phyloP scores from a whole-genome alignment of 1,140 invertebrate species.

The Drosophila parabipectinata region DNA sequence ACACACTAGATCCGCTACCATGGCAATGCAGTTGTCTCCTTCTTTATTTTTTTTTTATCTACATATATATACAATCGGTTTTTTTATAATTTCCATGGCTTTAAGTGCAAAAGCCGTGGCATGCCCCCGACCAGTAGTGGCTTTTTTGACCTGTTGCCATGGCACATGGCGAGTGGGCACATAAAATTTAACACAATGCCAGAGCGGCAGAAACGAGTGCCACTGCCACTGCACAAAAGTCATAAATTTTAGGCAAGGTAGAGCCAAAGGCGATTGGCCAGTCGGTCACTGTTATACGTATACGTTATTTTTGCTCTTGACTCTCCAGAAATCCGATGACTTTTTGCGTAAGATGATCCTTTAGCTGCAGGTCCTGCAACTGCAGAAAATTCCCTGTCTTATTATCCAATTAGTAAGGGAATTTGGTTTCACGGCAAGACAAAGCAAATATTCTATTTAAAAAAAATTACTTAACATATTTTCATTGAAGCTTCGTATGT shows the following conservation, averaged over 20 bases:
- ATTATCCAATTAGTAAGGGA: slow-evolving; percentile 4
- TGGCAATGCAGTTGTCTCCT: slow-evolving; percentile 3
- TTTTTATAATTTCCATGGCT: slow-evolving; percentile 15
- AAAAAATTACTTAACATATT: too few relatives aligned
- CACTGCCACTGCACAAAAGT: slow-evolving; percentile 4
- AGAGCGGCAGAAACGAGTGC: neutral
- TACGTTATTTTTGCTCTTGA: neutral
- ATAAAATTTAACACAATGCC: slow-evolving; percentile 63
- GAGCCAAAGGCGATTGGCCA: slow-evolving; percentile 1
- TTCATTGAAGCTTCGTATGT: too few relatives aligned
- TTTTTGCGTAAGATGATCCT: too few relatives aligned
- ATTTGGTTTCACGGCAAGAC: slow-evolving; percentile 2
- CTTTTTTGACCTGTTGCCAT: slow-evolving; percentile 65
- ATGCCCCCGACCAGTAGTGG: neutral
- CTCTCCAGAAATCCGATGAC: neutral
- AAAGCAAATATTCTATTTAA: neutral
- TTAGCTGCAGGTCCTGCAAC: neutral
- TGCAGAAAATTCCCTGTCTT: neutral
- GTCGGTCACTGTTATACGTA: neutral
- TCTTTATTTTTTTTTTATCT: neutral
- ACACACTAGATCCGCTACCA: slow-evolving; percentile 1
- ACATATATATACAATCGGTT: neutral
- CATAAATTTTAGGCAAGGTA: slow-evolving; percentile 50
- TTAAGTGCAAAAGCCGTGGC: slow-evolving; percentile 9
- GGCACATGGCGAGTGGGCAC: slow-evolving; percentile 19